phyloP scores from a whole-genome alignment of 1,140 invertebrate species.

The Anagrus nilaparvatae region DNA sequence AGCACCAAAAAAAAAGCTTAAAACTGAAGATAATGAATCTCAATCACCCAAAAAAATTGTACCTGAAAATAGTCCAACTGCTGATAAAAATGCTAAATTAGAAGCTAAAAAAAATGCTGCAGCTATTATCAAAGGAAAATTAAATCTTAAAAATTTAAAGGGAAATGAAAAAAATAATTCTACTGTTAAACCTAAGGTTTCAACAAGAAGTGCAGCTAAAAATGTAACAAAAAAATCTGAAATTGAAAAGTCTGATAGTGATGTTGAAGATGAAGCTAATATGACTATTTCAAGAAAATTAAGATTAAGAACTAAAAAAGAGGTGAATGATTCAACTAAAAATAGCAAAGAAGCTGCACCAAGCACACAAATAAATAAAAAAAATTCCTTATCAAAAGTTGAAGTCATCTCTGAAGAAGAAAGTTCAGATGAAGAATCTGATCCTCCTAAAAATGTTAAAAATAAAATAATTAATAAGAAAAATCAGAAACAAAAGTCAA shows the following conservation, averaged over 20 bases:
- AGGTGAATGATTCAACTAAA: too few species aligned
- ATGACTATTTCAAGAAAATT: slow-evolving; percentile 10
- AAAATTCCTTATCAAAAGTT: not conserved
- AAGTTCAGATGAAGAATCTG: slow-evolving; percentile 8
- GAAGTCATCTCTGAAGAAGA: not conserved
- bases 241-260: not conserved
- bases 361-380: slow-evolving; percentile 4
- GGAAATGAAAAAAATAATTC: slow-evolving; percentile 7
- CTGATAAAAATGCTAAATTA: slow-evolving; percentile 21
- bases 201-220: not conserved
- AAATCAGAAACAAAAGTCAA: not conserved
- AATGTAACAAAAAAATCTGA: slow-evolving; percentile 2
- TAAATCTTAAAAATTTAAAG: slow-evolving; percentile 9
- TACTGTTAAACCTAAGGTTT: not conserved
- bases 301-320: slow-evolving; percentile 7
- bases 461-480: slow-evolving; percentile 5
- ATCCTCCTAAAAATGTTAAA: too few species aligned
- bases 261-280: not conserved
- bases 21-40: slow-evolving; percentile 8
- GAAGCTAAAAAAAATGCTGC: slow-evolving; percentile 28
- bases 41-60: slow-evolving; percentile 9
- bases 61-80: slow-evolving; percentile 25
- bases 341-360: not conserved
- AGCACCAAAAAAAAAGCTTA: not conserved
- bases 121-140: slow-evolving; percentile 17